These are phyloP conservation scores for Grammatotria lemairii DNA, from an alignment of 2,113 vertebrate genomes.

Conservation along the genomic window DNA sequence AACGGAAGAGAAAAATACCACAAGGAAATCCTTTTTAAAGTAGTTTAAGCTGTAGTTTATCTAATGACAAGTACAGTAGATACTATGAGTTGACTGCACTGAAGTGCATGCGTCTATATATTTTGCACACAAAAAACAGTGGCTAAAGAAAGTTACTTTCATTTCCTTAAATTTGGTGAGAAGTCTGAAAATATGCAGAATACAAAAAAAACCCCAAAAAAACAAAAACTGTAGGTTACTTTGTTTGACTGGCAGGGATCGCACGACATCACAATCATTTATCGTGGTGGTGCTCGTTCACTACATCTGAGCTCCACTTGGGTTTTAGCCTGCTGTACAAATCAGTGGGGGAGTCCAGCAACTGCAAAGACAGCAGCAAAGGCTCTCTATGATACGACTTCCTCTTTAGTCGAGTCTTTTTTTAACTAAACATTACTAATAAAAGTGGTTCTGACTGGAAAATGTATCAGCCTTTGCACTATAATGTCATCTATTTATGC, in stretches of 20 bases:
- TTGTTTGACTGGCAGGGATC: not conserved
- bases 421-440: not conserved
- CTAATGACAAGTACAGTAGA: not conserved
- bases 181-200: not conserved
- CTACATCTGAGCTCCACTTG: not conserved
- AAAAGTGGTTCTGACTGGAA: not conserved
- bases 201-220: not conserved
- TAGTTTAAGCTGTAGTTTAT: not conserved
- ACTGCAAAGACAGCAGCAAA: not conserved
- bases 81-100: not conserved
- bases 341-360: not conserved
- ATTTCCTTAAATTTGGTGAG: not conserved
- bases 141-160: not conserved
- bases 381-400: not conserved
- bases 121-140: not conserved
- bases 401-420: not conserved
- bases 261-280: accelerated
- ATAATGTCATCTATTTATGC: not conserved
- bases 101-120: not conserved
- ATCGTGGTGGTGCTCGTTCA: not conserved
- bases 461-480: not conserved
- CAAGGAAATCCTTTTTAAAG: not conserved
- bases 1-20: accelerated
- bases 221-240: not conserved
- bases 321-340: not conserved